Evolutionary conservation across 2,797 vertebrate genomes (phyloP), one percentile per base, ranked within the genome.

Genomic region (Rhinogobio ventralis): DNA sequence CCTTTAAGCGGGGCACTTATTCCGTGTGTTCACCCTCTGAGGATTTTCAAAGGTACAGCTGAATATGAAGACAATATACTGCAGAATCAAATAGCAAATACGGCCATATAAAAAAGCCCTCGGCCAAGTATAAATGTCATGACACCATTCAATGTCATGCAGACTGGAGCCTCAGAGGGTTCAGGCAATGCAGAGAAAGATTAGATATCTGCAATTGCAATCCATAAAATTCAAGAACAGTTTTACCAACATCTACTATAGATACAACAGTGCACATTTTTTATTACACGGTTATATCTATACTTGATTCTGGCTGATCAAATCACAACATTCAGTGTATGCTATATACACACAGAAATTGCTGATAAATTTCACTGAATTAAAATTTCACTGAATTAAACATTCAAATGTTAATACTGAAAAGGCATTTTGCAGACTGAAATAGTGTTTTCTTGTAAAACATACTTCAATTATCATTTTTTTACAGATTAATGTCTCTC

Each of bases 1-100:
- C 93, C 94, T 95, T 75, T 87, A 82, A 94, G 93, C 92, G 89
- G 93, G 93, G 91, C 93, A 94, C 93, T 93, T 93, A 92, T 90
- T 95, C 92, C 93, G 92, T 91, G 91, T 92, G 91, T 91, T 93
- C 92, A 93, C 71, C 93, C 93, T 94, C 90, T 82, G 42, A 92
- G 93, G 87, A 91, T 93, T 94, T 94, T 93, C 93, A 94, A 92
- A 92, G 71, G 77, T 86, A 85, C 87, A 62, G 76, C 76, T 85
- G 83, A 85, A 85, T 85, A 85, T 66, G 75, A 85, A 79, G 53
- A 85, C 76, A 79, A 79, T 85, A 85, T 79, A 85, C 83, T 64
- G 55, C 45, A 2, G 76, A 85, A 84, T 79, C 76, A 79, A 78
- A 84, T 55, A 60, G 82, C 74, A 60, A 85, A 85, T 72, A 72